Evolutionary conservation across 2,888 invertebrate genomes (phyloP), one percentile per base, ranked within the genome.

Genomic region (Machimus rusticus): DNA sequence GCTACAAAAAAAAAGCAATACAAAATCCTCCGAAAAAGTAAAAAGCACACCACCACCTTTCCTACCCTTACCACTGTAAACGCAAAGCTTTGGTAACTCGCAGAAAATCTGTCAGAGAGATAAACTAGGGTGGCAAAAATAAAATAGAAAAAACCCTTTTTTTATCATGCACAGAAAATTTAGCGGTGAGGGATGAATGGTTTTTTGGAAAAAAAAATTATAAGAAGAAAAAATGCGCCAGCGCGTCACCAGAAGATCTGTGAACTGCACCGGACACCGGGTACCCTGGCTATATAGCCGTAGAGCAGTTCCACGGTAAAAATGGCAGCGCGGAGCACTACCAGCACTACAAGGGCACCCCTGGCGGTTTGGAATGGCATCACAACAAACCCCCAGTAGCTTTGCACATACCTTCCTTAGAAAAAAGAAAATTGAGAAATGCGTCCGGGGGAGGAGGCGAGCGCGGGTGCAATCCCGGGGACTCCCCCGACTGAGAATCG

Each of bases 381-480:
- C 66, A 28, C 66, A 66, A 66, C 66, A 66, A 66, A 66, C 66
- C 66, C 43, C 78, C 78, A 78, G 78, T 78, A 78, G 78, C 78
- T 43, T 28, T 66, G 66, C 78, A 39, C 39, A 43, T 78, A 43
- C 78, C 78, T 78, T 39, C 66, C 23, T 66, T 66, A 28, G 66
- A 78, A 78, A 78, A 78, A 78, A 23, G 78, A 78, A 78, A 78
- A 78, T 78, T 78, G 78, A 78, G 78, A 78, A 78, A 78, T 78
- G 78, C 23, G 43, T 39, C 43, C 43, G 78, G 78, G 78, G 77
- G 66, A 28, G 2, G 57, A 19, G 66, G 28, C 28, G 23, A 23
- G 9, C 14, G 28, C 28, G 66, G 23, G 19, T 66, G 28, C 23
- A 66, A 28, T 66, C 12, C 23, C 66, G 12, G 23, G 9, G 9